These are phyloP conservation scores for Symphodus melops DNA, from an alignment of 2,113 vertebrate genomes.

Conservation along the genomic window DNA sequence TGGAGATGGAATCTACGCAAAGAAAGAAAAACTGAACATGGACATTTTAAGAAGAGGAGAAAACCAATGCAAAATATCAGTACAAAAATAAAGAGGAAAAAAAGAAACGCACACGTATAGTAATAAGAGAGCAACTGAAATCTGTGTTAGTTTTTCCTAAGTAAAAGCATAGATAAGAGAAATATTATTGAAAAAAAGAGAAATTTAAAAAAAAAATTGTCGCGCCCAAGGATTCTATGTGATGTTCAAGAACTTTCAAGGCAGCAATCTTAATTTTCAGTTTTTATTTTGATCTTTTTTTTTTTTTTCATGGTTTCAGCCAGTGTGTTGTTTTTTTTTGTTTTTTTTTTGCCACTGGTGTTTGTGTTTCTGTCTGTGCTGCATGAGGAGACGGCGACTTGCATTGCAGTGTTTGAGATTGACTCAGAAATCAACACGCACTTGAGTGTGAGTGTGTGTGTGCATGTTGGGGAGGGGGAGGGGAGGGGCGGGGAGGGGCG, in stretches of 20 bases:
- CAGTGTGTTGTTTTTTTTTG: constrained; percentile 64
- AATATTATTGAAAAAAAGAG: constrained; percentile 74
- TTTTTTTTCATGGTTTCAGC: constrained; percentile 48
- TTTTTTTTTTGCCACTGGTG: constrained; percentile 57
- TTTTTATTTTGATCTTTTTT: constrained; percentile 28
- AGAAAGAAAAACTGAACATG: constrained; percentile 80
- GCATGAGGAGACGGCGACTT: constrained; percentile 74
- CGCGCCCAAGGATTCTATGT: constrained; percentile 81
- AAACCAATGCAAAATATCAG: constrained; percentile 81
- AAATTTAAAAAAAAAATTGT: constrained; percentile 56
- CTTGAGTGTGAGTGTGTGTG: constrained; percentile 57
- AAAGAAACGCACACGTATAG: constrained; percentile 75
- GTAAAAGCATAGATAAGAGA: constrained; percentile 78
- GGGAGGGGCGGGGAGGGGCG: constrained; percentile 62
- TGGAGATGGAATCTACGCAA: constrained; percentile 67
- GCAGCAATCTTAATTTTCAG: constrained; percentile 74
- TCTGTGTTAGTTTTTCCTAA: constrained; percentile 79
- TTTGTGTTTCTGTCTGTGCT: constrained; percentile 72
- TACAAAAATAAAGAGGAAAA: constrained; percentile 53
- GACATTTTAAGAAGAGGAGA: constrained; percentile 77
- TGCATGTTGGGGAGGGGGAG: constrained; percentile 61
- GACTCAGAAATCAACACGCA: constrained; percentile 69
- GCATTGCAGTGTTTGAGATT: constrained; percentile 68
- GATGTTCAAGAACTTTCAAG: constrained; percentile 78
- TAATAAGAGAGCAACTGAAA: constrained; percentile 80